Base-by-base conservation (phyloP, 2,113 vertebrate species). In the Tenrec ecaudatus region DNA sequence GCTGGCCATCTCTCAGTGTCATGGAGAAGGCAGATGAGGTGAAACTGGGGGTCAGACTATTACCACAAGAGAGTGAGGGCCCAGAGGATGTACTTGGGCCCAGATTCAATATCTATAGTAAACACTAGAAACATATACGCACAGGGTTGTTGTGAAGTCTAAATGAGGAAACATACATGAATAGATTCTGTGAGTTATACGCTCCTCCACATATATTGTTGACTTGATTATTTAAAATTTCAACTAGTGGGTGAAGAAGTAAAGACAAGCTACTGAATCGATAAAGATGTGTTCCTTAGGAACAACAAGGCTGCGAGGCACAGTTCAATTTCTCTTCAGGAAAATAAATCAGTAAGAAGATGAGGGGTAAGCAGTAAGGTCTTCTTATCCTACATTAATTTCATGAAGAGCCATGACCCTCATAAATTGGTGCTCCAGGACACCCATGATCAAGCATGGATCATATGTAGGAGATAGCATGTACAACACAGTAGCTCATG, bases 371-470 rank as follows among this genome's bases (percentile, higher is more conserved):
- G 53, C 9, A 80, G 58, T 82, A 82, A 95, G 5, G 3, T 82
- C 69, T 75, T 38, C 75, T 95, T 57, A 64, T 87, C 82, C 91
- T 66, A 92, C 86, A 58, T 86, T 75, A 57, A 57, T 87, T 25
- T 38, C 75, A 90, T 94, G 83, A 85, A 94, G 84, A n/a, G 17
- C 76, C 20, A 88, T n/a, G 25, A 92, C 73, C 73, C 7, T 79
- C 95, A 93, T 83, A 86, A 77, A 90, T 92, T 94, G 84, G 79
- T 90, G 62, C 95, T 90, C 58, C 96, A 79, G 19, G 43, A 9
- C 75, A 94, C 58, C 60, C 43, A 85, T 89, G 25, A 69, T 75
- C 82, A 96, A 95, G 64, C 43, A 92, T 25, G 10, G 47, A 66
- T 84, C 17, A 23, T 92, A 77, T 88, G 91, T 87, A 79, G 47